Conservation (phyloP, 2,113 vertebrate genomes). For the Nycticryphes semicollaris region DNA sequence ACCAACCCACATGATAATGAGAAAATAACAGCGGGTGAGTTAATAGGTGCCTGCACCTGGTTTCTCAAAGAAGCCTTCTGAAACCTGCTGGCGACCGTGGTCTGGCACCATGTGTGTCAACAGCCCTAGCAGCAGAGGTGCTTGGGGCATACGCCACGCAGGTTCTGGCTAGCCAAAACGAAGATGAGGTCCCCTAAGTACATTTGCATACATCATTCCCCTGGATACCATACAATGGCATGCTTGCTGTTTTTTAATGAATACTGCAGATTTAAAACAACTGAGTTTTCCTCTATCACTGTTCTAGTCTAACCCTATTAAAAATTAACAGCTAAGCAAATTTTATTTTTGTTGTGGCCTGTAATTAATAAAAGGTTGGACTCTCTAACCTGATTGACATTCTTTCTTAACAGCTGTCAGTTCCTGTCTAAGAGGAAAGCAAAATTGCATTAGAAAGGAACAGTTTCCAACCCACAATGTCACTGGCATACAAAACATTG, state of each 20-base stretch:
- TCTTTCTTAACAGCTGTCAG: not conserved
- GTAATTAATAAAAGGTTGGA: not conserved
- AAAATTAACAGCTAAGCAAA: not conserved
- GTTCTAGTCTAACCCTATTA: not conserved
- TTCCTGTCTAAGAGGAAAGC: not conserved
- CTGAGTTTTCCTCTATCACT: not conserved
- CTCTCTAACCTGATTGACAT: not conserved
- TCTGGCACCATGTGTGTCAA: accelerated
- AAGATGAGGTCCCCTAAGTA: not conserved
- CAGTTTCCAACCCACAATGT: not conserved
- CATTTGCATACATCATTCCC: not conserved
- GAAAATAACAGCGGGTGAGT: not conserved
- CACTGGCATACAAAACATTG: not conserved
- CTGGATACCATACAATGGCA: not conserved
- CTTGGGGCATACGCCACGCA: not conserved
- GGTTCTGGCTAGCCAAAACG: not conserved
- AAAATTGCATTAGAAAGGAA: not conserved
- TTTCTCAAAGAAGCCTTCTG: not conserved
- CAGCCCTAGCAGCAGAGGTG: not conserved
- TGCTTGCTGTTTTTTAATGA: not conserved
- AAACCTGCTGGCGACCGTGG: accelerated
- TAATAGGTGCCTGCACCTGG: not conserved
- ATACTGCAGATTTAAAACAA: not conserved
- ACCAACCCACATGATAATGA: not conserved
- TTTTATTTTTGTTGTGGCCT: not conserved